A percentile compares a stretch with the other conserved stretches of the same genome.
These are phyloP conservation scores for Bombus ignitus DNA, from an alignment of 1,140 invertebrate species.

Conservation along the genomic window DNA sequence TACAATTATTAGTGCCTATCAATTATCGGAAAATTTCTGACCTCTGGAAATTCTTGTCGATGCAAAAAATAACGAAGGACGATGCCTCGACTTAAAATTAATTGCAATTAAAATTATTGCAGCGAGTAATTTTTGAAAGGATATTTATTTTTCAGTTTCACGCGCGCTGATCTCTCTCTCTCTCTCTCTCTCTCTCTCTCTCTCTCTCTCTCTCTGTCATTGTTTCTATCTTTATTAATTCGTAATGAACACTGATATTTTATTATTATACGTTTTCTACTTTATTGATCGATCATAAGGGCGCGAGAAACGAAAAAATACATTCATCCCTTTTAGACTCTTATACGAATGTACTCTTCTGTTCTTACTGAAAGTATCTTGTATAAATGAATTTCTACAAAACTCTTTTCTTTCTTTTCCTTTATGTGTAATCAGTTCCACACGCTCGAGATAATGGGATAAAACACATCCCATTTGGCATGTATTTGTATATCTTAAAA, in stretches of 20 bases:
- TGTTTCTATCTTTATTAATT: background rate
- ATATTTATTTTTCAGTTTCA: background rate
- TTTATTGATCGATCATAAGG: background rate
- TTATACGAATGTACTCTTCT: slow-evolving; percentile 6
- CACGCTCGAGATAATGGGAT: slow-evolving; percentile 36
- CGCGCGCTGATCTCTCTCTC: no score
- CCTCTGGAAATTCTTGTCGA: slow-evolving; percentile 1
- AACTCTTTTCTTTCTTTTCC: slow-evolving; percentile 28
- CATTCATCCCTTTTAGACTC: background rate
- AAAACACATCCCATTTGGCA: slow-evolving; percentile 43
- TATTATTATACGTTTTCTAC: background rate
- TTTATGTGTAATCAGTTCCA: slow-evolving; percentile 69
- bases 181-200: no score
- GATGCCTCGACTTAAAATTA: background rate
- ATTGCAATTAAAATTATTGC: slow-evolving; percentile 30
- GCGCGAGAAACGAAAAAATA: background rate
- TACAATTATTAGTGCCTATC: slow-evolving; percentile 26
- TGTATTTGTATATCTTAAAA: slow-evolving; percentile 54
- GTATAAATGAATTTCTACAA: slow-evolving; percentile 42
- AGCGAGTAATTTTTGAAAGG: background rate
- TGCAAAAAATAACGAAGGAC: background rate
- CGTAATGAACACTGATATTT: background rate
- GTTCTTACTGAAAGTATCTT: slow-evolving; percentile 14
- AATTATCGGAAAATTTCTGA: background rate
- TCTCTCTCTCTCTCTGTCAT: background rate